These are phyloP conservation scores for Mystacornis crossleyi DNA, from an alignment of 2,113 vertebrate genomes.

Conservation along the genomic window DNA sequence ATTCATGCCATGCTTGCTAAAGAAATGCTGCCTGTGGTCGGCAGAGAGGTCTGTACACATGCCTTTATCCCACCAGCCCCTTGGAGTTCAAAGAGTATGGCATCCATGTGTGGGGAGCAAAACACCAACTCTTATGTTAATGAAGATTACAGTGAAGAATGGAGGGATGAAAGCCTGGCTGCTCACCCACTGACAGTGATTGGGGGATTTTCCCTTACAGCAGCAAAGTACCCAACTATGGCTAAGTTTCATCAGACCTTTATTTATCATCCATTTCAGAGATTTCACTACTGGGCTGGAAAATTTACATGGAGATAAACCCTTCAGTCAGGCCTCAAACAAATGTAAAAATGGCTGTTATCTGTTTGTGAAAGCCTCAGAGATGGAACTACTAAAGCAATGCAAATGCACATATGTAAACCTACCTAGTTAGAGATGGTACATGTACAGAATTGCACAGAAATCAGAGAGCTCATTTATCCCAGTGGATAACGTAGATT, in stretches of 20 bases:
- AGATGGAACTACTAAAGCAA: background rate
- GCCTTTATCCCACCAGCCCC: background rate
- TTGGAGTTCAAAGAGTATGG: background rate
- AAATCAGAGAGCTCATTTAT: background rate
- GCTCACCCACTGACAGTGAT: background rate
- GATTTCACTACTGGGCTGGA: background rate
- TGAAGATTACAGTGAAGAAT: slow-evolving; percentile 54
- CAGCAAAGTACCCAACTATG: background rate
- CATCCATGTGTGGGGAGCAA: slow-evolving; percentile 5
- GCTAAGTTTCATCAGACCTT: background rate
- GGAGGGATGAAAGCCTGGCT: background rate
- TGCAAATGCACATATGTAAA: background rate
- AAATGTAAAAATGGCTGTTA: background rate
- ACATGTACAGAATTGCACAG: background rate
- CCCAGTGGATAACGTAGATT: background rate
- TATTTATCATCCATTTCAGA: background rate
- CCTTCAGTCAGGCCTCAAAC: background rate
- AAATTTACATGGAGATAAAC: background rate
- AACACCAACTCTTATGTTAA: slow-evolving; percentile 38
- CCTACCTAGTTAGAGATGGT: background rate
- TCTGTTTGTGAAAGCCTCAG: background rate
- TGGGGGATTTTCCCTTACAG: background rate
- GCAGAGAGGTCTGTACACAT: background rate
- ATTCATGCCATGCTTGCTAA: background rate
- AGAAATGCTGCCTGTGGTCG: background rate